Base-by-base conservation (phyloP, 92 coral and sea anemone genomes). In the Micromussa lordhowensis region DNA sequence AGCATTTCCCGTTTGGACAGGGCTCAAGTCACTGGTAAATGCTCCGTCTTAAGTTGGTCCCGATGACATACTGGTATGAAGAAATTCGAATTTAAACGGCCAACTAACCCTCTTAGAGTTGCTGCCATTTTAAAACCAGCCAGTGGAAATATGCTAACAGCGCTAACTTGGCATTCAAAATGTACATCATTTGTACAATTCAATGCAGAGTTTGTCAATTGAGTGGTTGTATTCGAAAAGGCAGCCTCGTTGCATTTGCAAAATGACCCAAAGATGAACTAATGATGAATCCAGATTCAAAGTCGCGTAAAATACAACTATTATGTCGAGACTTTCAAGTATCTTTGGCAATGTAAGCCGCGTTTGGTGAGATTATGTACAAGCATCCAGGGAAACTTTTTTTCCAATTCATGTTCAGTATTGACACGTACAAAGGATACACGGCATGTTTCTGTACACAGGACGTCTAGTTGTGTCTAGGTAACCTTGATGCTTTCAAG, bases 401-500 rank as follows among this genome's bases (percentile, higher is more conserved):
- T 12, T 16, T 12, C 24, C 26, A 16, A 54, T 19, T 53, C 66
- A 30, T 19, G 82, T 28, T 28, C 82, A 53, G 48, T 54, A 35
- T 4, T 79, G 7, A 16, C 12, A 48, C 11, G 31, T 21, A 49
- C 40, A 24, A 36, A 59, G 48, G 69, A 34, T 40, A 63, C 72
- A 18, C 68, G 53, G 18, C 7, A 10, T 61, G 31, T 35, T n/a
- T 64, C 22, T 64, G 55, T 34, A 54, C 88, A 75, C 75, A 80
- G 16, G 11, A 48, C 4, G 48, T 11, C 14, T 19, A 5, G 7
- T 40, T 4, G 19, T 57, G 24, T 28, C 40, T 77, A 54, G 48
- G 64, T 88, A 79, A 82, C 87, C 82, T 92, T 87, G 89, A 94
- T 88, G 77, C 97, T 94, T 38, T 94, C 95, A 40, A 94, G 79